phyloP scores from a whole-genome alignment of 1,140 invertebrate species.

The Drosophila pachea region DNA sequence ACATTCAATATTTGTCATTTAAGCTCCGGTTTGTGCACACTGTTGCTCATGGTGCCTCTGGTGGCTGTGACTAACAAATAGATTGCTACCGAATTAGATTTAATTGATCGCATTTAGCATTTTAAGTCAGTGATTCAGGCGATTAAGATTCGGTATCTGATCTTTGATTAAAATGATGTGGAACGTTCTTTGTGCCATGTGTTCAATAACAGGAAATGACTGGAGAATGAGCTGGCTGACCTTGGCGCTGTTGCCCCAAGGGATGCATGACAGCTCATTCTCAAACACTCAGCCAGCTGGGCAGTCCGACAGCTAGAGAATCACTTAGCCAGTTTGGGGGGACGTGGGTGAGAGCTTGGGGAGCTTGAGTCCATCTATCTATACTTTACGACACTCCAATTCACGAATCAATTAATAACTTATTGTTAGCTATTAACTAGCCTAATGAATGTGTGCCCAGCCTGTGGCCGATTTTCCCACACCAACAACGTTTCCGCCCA shows the following conservation, averaged over 20 bases:
- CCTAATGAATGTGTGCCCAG: conserved; percentile 56
- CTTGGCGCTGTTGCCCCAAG: conserved; percentile 28
- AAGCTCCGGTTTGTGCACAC: neutral
- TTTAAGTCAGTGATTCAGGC: conserved; percentile 45
- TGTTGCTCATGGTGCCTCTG: neutral
- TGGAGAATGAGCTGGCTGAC: conserved; percentile 50
- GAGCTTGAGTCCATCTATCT: neutral
- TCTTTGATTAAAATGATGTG: conserved; percentile 28
- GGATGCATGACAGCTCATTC: neutral
- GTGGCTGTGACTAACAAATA: conserved; percentile 20
- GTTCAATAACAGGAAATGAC: conserved; percentile 58
- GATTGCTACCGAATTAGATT: conserved; percentile 38
- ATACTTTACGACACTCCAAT: conserved; percentile 6
- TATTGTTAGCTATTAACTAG: conserved; percentile 62
- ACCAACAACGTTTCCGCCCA: conserved; percentile 57
- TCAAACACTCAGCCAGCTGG: no score
- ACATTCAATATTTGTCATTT: conserved; percentile 8
- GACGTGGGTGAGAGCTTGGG: conserved; percentile 4
- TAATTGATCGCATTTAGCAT: conserved; percentile 50
- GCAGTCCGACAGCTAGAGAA: no score
- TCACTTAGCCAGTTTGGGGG: no score
- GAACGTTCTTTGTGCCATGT: conserved; percentile 13
- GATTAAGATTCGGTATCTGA: conserved; percentile 20
- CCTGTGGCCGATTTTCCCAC: conserved; percentile 55
- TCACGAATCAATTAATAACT: conserved; percentile 63